Conservation (phyloP, 2,888 invertebrate species). For the Griposia aprilina region DNA sequence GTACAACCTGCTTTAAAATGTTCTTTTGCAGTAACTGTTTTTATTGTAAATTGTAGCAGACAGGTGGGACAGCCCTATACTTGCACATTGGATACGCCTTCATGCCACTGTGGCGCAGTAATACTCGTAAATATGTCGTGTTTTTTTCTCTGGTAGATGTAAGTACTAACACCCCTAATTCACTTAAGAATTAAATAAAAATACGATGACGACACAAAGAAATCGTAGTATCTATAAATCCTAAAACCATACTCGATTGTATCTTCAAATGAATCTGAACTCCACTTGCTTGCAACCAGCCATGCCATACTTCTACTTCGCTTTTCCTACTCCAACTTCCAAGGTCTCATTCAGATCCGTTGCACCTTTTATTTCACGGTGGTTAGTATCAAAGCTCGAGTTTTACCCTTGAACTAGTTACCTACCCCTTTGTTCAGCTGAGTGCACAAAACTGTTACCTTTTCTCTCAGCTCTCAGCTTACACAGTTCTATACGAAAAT, state of each 20-base stretch:
- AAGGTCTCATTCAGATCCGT: conserved; percentile 40
- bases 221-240: too few relatives aligned
- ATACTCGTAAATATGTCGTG: too few relatives aligned
- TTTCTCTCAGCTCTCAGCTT: conserved; percentile 11
- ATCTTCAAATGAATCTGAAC: background rate
- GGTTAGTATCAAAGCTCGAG: conserved; percentile 39
- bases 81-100: too few relatives aligned
- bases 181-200: too few relatives aligned
- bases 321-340: conserved; percentile 7
- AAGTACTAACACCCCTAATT: too few relatives aligned
- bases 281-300: background rate
- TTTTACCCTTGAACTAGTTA: conserved; percentile 60
- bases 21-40: too few relatives aligned
- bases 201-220: too few relatives aligned
- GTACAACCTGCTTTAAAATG: too few relatives aligned
- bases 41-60: too few relatives aligned
- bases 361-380: conserved; percentile 46
- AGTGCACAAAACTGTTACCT: conserved; percentile 51
- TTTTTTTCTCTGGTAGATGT: too few relatives aligned
- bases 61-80: too few relatives aligned
- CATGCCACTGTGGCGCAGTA: too few relatives aligned
- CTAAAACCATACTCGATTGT: background rate
- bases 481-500: conserved; percentile 31
- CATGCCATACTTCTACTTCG: background rate
- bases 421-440: conserved; percentile 52